Evolutionary conservation across 2,797 vertebrate genomes (phyloP).

Genomic region (Peromyscus aztecus): DNA sequence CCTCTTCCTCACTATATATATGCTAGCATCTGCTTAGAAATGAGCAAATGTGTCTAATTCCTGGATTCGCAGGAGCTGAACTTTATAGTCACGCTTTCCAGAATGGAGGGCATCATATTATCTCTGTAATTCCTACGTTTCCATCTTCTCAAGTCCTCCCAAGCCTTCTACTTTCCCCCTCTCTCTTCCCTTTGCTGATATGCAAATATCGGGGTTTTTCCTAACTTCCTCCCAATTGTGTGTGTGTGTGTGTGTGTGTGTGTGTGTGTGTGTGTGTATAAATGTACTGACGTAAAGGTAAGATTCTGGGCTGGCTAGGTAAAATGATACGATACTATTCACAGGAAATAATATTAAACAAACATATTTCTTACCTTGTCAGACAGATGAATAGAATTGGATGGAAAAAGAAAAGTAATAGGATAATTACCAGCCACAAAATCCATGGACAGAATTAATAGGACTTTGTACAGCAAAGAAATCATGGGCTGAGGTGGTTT

Average conservation of each 20-base stretch:
- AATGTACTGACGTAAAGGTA: constrained; percentile 9
- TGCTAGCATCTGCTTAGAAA: neutral
- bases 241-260: too few relatives aligned
- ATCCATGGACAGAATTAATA: constrained; percentile 32
- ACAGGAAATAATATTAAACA: constrained; percentile 42
- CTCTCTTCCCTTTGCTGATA: constrained; percentile 32
- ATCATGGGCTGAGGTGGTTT: constrained; percentile 68
- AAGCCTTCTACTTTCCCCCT: neutral
- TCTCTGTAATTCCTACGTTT: neutral
- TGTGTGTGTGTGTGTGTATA: too few relatives aligned
- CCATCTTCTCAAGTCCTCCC: neutral
- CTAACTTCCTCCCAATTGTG: neutral
- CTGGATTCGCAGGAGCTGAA: neutral
- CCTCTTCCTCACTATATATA: neutral
- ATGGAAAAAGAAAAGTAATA: constrained; percentile 10
- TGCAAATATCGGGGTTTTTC: constrained; percentile 4
- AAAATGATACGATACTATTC: neutral
- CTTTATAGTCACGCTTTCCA: neutral
- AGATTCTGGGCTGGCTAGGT: constrained; percentile 25
- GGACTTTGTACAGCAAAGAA: constrained; percentile 42
- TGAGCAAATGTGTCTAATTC: neutral
- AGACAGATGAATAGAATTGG: constrained; percentile 3
- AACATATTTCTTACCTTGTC: constrained; percentile 53
- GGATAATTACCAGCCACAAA: neutral
- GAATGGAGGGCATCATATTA: neutral